Evolutionary conservation across 2,797 vertebrate genomes (phyloP), one percentile per base, ranked within the genome.

Genomic region (Morelia viridis): DNA sequence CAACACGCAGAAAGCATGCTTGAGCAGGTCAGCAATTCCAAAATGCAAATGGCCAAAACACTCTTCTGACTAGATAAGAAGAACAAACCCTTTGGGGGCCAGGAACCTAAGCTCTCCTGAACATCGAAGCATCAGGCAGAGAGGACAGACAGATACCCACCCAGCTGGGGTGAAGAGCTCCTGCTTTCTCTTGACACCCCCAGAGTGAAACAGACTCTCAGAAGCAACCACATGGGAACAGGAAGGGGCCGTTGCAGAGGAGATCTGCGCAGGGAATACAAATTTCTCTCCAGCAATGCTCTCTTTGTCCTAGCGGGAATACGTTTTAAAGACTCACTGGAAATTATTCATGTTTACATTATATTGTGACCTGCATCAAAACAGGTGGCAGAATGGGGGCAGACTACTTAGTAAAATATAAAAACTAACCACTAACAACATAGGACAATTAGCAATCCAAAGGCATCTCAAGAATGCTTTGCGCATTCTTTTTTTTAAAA

Each of bases 21-120:
- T 99, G 99, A 98, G 98, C 98, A 99, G 98, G 98, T 98, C 98
- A 99, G 99, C 98, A 99, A 98, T 98, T 98, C 98, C 97, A 97
- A 99, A 99, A 99, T 99, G 99, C 98, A 99, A 99, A 99, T 98
- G 97, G 97, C 96, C 95, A 95, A 98, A 98, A 97, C 98, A 97
- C 95, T 97, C 97, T 96, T 97, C 98, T 97, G 98, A 97, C 98
- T 97, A 98, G 98, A 98, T 98, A 97, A 98, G 97, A 98, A 98
- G 98, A 97, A 99, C 98, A 99, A 99, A 99, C 99, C 98, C 98
- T 98, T 98, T 98, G 97, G 98, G 71, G 98, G 98, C 98, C 97
- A 98, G 98, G 98, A 98, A 97, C 98, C 97, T 98, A 98, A 98
- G 92, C 94, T 94, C 94, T 96, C 97, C 96, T 95, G 95, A 96